Evolutionary conservation across 2,797 vertebrate species (phyloP).

Genomic region (Callimico goeldii): DNA sequence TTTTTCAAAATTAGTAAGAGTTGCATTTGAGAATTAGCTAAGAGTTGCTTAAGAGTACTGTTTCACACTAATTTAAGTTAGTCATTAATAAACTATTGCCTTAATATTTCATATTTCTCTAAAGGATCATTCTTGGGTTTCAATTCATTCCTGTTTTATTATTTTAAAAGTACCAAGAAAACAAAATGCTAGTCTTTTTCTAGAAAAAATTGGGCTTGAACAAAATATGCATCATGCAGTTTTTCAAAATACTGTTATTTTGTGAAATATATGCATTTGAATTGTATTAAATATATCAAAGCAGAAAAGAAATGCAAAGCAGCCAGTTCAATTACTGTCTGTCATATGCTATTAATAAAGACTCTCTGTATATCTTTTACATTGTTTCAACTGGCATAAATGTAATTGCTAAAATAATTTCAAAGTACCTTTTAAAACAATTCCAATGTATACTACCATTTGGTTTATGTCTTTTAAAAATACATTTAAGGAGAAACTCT

Average conservation of each 20-base stretch:
- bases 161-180: conserved; percentile 34
- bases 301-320: not conserved
- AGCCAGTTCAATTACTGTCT: not conserved
- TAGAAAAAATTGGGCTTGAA: not conserved
- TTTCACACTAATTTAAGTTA: not conserved
- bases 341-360: not conserved
- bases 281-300: not conserved
- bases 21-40: not conserved
- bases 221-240: not conserved
- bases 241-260: conserved; percentile 17
- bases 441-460: not conserved
- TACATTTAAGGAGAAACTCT: not conserved
- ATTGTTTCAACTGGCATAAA: not conserved
- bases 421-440: not conserved
- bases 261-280: not conserved
- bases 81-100: conserved; percentile 24
- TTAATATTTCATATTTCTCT: conserved; percentile 30
- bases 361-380: not conserved
- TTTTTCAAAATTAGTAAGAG: conserved; percentile 26
- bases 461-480: not conserved
- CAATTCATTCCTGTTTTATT: not conserved
- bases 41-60: not conserved
- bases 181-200: not conserved
- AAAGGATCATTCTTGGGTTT: conserved; percentile 26
- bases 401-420: not conserved